Evolutionary conservation across 2,797 vertebrate genomes (phyloP), one percentile per base, ranked within the genome.

Genomic region (Rhinella marina): DNA sequence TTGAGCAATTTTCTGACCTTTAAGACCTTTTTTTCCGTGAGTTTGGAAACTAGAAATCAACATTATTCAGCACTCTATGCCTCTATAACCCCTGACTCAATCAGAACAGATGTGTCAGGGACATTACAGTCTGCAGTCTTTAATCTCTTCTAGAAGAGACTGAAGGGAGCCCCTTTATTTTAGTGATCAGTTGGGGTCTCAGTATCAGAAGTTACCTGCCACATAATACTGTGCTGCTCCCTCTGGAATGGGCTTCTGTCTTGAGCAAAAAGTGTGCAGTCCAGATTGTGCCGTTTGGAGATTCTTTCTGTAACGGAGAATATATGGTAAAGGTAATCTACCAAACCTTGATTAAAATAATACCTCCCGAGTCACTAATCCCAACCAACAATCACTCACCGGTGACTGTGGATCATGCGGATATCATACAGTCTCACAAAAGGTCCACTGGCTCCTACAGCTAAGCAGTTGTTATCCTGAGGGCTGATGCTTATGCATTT

Each of bases 351-450:
- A 9, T 11, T 48, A 0, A 23, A 73, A 41, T 3, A 50, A 76
- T 13, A 76, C 41, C n/a, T 11, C 7, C 5, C 21, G 8, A 21
- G 48, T 9, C 50, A 54, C 25, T 10, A 41, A 7, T 32, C 76
- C 23, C n/a, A 23, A 64, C 19, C 8, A 66, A 10, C 0, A 52
- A 25, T 14, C 2, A 62, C 77, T 62, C 0, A 98, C 98, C 98
- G 97, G 94, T 99, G 97, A 92, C 99, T 98, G 92, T 99, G 97
- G 93, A 99, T 99, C 98, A 99, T 99, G 89, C 98, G 96, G 82
- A 99, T 98, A 93, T 99, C 98, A 6, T 99, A 99, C 72, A 99
- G 97, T 21, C 98, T 96, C 77, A 99, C 98, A 0, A 98, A 99
- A 27, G 98, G 98, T 50, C 97, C 98, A 0, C 96, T 99, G 80